phyloP scores from a whole-genome alignment of 2,113 vertebrate genomes.

The Eleginops maclovinus region DNA sequence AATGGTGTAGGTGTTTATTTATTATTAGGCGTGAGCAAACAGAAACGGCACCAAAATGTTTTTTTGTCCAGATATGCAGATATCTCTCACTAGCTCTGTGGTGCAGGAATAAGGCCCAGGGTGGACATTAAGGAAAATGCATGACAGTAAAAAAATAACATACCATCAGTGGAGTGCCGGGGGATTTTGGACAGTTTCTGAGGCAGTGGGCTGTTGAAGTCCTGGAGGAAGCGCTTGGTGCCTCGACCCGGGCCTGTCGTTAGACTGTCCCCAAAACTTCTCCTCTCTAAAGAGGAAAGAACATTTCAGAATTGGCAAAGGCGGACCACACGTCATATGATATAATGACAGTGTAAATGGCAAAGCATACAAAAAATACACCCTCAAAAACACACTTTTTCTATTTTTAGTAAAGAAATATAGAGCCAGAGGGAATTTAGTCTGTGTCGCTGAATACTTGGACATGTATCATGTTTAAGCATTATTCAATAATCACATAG shows the following conservation, averaged over 20 bases:
- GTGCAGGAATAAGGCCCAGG: not conserved
- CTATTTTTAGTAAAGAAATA: not conserved
- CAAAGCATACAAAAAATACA: too few relatives aligned
- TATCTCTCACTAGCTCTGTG: not conserved
- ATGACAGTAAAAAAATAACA: not conserved
- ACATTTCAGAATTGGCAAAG: not conserved
- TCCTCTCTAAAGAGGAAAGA: constrained; percentile 82
- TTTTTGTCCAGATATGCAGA: not conserved
- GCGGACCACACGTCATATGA: too few relatives aligned
- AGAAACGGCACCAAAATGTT: not conserved
- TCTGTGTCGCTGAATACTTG: not conserved
- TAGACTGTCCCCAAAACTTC: constrained; percentile 83
- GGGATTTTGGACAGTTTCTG: constrained; percentile 89
- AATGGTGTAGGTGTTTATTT: not conserved
- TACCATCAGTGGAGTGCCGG: constrained; percentile 88
- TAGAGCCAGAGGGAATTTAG: not conserved
- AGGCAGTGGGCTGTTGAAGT: constrained; percentile 85
- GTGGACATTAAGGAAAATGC: not conserved
- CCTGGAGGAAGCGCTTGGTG: constrained; percentile 87
- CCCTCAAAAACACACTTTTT: not conserved
- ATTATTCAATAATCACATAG: too few relatives aligned
- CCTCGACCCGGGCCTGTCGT: constrained; percentile 84
- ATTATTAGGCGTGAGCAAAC: not conserved
- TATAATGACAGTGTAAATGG: too few relatives aligned
- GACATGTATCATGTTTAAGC: too few relatives aligned